These are phyloP conservation scores for Aurelia aurita complex sp. Pacific DNA, from an alignment of 30 jellyfish, hydroid and myxozoan genomes.

Conservation along the genomic window DNA sequence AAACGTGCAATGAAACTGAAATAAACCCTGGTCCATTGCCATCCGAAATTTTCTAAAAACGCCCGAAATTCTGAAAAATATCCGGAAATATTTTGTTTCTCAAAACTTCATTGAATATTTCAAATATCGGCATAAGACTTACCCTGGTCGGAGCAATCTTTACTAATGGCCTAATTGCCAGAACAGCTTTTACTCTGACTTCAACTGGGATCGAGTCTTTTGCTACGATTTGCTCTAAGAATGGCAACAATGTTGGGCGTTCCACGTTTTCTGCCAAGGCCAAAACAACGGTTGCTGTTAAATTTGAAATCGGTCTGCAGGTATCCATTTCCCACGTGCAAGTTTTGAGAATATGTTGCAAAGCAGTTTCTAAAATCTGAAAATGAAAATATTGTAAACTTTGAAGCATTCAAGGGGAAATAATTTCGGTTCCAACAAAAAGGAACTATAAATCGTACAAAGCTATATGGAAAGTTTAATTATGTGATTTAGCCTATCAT, in stretches of 20 bases:
- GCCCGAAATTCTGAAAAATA: too few species aligned
- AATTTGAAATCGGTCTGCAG: conserved; percentile 17
- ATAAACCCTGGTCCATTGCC: too few species aligned
- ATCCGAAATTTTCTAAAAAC: too few species aligned
- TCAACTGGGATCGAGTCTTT: conserved; percentile 44
- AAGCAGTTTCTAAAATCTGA: conserved; percentile 27
- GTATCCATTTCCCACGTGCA: conserved; percentile 13
- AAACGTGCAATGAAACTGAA: too few species aligned
- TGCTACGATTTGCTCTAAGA: conserved; percentile 16
- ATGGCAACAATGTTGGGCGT: conserved; percentile 52
- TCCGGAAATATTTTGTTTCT: too few species aligned
- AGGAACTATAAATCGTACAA: too few species aligned
- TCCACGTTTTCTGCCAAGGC: conserved; percentile 61
- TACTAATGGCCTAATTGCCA: conserved; percentile 66
- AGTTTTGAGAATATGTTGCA: conserved; percentile 1
- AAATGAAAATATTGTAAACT: not conserved
- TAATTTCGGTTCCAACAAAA: too few species aligned
- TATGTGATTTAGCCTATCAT: too few species aligned
- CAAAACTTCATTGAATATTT: too few species aligned
- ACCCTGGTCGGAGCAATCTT: conserved; percentile 30
- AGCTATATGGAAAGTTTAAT: too few species aligned
- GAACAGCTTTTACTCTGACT: conserved; percentile 58
- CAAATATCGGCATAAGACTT: not conserved
- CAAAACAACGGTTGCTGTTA: conserved; percentile 61
- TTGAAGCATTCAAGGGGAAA: too few species aligned